Evolutionary conservation across 2,113 vertebrate species (phyloP), one percentile per base, ranked within the genome.

Genomic region (Phaethornis superciliosus): DNA sequence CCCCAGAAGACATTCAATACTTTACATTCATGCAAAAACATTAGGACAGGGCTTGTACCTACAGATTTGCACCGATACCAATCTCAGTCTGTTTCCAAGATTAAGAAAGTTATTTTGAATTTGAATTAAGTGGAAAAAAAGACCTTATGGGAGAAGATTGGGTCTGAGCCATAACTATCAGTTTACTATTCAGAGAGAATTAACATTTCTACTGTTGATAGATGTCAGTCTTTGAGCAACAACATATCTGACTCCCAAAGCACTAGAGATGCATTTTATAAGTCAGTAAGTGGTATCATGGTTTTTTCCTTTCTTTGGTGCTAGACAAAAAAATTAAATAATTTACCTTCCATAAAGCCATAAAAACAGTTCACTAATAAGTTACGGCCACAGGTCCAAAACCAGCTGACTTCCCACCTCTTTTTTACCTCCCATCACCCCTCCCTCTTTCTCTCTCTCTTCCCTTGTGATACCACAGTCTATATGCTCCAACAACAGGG

Each of bases 81-180:
- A 81, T 64, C 88, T 85, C 51, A 60, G 56, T 26, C 65, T 52
- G 42, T 82, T 94, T 93, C 70, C 40, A 83, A 68, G 89, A 88
- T 92, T 81, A 93, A 94, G 58, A 30, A 91, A 78, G 77, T 75
- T 72, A 89, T 67, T 96, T 82, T 93, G 68, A 92, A 51, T 88
- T 83, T 93, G 86, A 96, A 94, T 55, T 67, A 79, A 78, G 17
- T 12, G 19, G 40, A 32, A 46, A 77, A 81, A 44, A 30, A 14
- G 67, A 49, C 84, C 81, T 52, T 52, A 74, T 74, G 16, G 18
- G 37, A 5, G 22, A 78, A 22, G 15, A 5, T 46, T 93, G 70
- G 47, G 49, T 91, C 47, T 17, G n/a, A 77, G 80, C 92, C 44
- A 30, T 44, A 70, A 65, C 81, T 93, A 95, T 85, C 63, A 22